Evolutionary conservation across 1,140 invertebrate species (phyloP), one percentile per base, ranked within the genome.

Genomic region (Drosophila serrata): DNA sequence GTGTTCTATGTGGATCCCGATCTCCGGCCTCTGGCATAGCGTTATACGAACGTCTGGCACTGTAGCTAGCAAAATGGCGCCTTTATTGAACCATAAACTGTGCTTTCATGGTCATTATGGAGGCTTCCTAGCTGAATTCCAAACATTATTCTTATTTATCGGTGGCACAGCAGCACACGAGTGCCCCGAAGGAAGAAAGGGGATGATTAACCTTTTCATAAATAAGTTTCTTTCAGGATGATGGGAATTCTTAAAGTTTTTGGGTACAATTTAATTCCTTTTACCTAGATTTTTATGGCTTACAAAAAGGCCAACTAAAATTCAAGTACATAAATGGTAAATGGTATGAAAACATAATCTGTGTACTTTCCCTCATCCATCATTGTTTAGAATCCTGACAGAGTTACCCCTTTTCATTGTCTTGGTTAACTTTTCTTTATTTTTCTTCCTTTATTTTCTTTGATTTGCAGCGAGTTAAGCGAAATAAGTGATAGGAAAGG

Each of bases 71-170:
- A 67, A 60, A 76, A 40, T 58, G 43, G 48, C 58, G 55, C 68
- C 80, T 79, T 81, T 87, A 77, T 87, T 88, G 82, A 82, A 88
- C 79, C 79, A 88, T 85, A 85, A 85, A 85, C 81, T 81, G 81
- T 80, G 72, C 78, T 70, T 74, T 80, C 78, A 85, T 81, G 82
- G 69, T 88, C 82, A 86, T 86, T 86, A 86, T 65, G 62, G 43
- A 57, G 67, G 69, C 65, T 61, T 74, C 53, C 51, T 62, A 24
- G n/a, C 45, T 33, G 56, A 46, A 11, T 27, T 65, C 48, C 75
- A 78, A 79, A 86, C 75, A 86, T 85, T 77, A 85, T 81, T 85
- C 67, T 81, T 81, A 86, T 85, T 81, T 85, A 85, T 84, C 81
- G 81, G 60, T 58, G 65, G 65, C 61, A 31, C 65, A 72, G 51